Conservation (phyloP, 37 sponge, comb jelly and placozoan genomes). For the Spongilla lacustris region DNA sequence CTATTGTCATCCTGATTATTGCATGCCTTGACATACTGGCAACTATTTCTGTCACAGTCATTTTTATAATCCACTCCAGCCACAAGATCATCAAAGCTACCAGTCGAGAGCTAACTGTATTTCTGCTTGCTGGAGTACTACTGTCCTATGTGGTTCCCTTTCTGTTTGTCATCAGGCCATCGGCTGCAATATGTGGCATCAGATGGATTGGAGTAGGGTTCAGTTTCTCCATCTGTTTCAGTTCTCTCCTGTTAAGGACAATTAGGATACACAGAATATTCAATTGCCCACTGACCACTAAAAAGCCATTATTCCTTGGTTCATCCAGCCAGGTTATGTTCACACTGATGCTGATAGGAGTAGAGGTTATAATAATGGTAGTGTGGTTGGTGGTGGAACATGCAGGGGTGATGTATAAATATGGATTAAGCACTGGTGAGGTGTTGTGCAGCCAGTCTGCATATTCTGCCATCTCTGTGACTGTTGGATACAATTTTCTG, state of each 20-base stretch:
- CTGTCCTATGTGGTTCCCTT: slow-evolving; percentile 55
- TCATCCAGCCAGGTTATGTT: no score
- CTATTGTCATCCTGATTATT: slow-evolving; percentile 32
- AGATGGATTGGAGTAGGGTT: slow-evolving; percentile 48
- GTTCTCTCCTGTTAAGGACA: slow-evolving; percentile 64
- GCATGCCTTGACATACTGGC: slow-evolving; percentile 29
- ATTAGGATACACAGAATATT: slow-evolving; percentile 72
- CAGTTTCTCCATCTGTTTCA: no score
- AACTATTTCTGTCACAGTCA: slow-evolving; percentile 12
- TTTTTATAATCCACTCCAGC: slow-evolving; percentile 38
- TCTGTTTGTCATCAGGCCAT: slow-evolving; percentile 41
- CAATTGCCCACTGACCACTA: no score
- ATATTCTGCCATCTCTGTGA: slow-evolving; percentile 13
- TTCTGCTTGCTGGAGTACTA: slow-evolving; percentile 51
- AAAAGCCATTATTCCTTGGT: no score
- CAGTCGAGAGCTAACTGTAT: slow-evolving; percentile 70
- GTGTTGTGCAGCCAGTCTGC: slow-evolving; percentile 38
- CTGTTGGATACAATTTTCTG: slow-evolving; percentile 45
- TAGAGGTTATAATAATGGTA: no score
- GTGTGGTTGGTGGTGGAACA: no score
- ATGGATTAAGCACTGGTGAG: slow-evolving; percentile 1
- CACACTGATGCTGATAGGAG: no score
- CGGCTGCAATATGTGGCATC: slow-evolving; percentile 42
- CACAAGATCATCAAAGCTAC: slow-evolving; percentile 63
- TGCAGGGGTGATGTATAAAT: neutral